These are phyloP conservation scores for Enteromius fasciolatus DNA, from an alignment of 2,797 vertebrate species.

Conservation along the genomic window DNA sequence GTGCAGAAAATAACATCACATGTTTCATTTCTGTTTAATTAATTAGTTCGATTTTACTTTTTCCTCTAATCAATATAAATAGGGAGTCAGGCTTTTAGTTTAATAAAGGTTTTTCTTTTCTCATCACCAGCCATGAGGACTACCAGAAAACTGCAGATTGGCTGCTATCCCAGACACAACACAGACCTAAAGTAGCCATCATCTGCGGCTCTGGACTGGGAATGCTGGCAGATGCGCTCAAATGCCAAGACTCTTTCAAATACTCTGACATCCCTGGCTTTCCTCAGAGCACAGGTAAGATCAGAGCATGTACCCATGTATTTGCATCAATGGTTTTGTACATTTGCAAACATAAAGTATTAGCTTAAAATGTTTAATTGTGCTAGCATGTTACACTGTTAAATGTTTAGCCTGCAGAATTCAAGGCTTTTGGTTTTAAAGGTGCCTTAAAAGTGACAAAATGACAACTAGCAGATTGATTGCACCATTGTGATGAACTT, in stretches of 20 bases:
- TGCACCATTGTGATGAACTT: background rate
- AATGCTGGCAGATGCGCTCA: slow-evolving; percentile 78
- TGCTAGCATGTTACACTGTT: background rate
- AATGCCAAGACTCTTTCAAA: slow-evolving; percentile 75
- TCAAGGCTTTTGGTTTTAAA: background rate
- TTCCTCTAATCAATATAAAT: background rate
- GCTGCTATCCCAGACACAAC: slow-evolving; percentile 77
- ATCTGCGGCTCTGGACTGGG: slow-evolving; percentile 85
- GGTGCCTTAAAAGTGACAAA: background rate
- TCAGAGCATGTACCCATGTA: background rate
- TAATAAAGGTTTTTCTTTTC: background rate
- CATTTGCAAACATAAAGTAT: background rate
- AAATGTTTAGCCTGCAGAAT: background rate
- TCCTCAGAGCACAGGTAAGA: slow-evolving; percentile 83
- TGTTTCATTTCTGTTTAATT: background rate
- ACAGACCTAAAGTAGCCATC: slow-evolving; percentile 82
- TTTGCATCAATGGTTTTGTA: background rate
- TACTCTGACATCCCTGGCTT: slow-evolving; percentile 84
- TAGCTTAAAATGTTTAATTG: background rate
- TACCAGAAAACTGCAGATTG: slow-evolving; percentile 82
- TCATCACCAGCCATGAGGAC: slow-evolving; percentile 74
- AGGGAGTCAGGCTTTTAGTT: background rate
- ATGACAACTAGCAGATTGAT: background rate
- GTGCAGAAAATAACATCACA: background rate
- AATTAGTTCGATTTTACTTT: background rate